phyloP scores from a whole-genome alignment of 2,113 vertebrate genomes.

The Cyphomyrus plagiostoma region DNA sequence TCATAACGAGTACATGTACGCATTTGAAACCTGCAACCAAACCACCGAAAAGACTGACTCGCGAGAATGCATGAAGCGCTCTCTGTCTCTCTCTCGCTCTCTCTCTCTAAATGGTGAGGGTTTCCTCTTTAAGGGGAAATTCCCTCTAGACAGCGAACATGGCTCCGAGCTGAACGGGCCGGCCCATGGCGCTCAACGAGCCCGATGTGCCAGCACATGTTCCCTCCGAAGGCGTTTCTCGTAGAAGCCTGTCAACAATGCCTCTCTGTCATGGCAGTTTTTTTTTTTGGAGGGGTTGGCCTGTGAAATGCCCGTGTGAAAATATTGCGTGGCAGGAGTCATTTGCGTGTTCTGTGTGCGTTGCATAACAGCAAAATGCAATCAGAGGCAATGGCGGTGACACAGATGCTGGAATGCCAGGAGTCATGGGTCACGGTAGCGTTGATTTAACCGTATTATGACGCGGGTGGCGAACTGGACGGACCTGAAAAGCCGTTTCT shows the following conservation, averaged over 20 bases:
- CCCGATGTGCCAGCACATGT: slow-evolving; percentile 37
- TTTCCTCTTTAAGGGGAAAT: slow-evolving; percentile 10
- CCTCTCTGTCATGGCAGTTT: slow-evolving; percentile 24
- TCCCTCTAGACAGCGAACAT: background rate
- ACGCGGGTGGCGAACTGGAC: background rate
- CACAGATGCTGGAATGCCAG: slow-evolving; percentile 26
- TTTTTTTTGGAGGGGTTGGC: slow-evolving; percentile 18
- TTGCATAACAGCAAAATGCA: slow-evolving; percentile 34
- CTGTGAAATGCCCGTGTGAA: slow-evolving; percentile 40
- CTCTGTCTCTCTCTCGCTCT: background rate
- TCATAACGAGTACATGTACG: background rate
- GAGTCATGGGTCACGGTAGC: background rate
- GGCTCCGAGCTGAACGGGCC: slow-evolving; percentile 37
- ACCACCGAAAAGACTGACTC: background rate
- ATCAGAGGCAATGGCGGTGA: slow-evolving; percentile 39
- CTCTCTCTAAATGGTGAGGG: background rate
- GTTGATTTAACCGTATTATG: slow-evolving; percentile 22
- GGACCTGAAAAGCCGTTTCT: background rate
- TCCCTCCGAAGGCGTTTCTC: slow-evolving; percentile 24
- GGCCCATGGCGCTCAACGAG: slow-evolving; percentile 26
- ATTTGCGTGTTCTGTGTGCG: slow-evolving; percentile 21
- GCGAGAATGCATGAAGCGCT: background rate
- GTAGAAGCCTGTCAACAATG: slow-evolving; percentile 5
- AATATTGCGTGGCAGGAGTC: slow-evolving; percentile 40
- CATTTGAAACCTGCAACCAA: background rate